Conservation (phyloP, 2,888 invertebrate genomes). For the Cheiracanthium punctorium region DNA sequence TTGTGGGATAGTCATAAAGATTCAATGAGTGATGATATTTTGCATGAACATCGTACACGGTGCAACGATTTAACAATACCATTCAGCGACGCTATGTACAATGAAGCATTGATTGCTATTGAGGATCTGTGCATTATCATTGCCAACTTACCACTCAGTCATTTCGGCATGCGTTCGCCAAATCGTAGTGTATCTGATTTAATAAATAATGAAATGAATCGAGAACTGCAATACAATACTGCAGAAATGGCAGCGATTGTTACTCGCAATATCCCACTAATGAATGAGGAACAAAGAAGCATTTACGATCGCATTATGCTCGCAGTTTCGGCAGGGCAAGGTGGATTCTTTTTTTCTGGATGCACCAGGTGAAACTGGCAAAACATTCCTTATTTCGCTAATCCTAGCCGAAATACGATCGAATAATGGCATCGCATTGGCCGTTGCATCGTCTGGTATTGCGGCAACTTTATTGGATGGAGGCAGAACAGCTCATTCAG, state of each 20-base stretch:
- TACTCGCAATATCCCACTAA: constrained; percentile 19
- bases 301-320: background rate
- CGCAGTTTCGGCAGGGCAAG: background rate
- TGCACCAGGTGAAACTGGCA: constrained; percentile 3
- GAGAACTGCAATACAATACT: constrained; percentile 9
- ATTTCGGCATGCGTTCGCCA: background rate
- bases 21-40: constrained; percentile 32
- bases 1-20: constrained; percentile 10
- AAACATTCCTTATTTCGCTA: background rate
- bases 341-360: constrained; percentile 1
- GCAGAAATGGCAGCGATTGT: constrained; percentile 21
- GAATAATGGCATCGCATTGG: constrained; percentile 34
- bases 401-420: background rate
- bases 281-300: constrained; percentile 10
- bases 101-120: constrained; percentile 35
- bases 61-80: constrained; percentile 33
- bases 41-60: constrained; percentile 39
- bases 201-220: background rate
- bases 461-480: constrained; percentile 71
- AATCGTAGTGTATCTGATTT: background rate
- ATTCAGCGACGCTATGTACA: constrained; percentile 18
- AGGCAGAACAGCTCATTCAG: constrained; percentile 59
- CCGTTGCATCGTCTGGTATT: constrained; percentile 74
- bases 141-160: background rate
- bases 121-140: constrained; percentile 20